Percentiles rank a stretch among this genome's conserved stretches.
Conservation (phyloP, 2,113 vertebrate genomes). For the Hepsetus odoe region DNA sequence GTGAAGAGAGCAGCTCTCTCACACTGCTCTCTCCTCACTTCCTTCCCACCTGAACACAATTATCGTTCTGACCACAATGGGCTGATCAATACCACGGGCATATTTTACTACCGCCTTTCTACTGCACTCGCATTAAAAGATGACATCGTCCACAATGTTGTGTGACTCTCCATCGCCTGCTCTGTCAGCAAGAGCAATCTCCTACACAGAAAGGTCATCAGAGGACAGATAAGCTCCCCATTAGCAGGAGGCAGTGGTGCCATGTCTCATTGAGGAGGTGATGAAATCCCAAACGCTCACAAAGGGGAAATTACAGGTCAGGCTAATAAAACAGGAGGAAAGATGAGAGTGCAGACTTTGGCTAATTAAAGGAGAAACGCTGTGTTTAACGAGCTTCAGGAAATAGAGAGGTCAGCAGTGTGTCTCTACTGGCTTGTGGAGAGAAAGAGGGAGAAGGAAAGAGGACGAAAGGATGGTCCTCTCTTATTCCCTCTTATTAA, state of each 20-base stretch:
- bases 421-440: not conserved
- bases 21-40: too few species aligned
- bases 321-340: conserved; percentile 14
- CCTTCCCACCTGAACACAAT: too few species aligned
- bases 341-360: not conserved
- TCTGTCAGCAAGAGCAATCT: not conserved
- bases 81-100: too few species aligned
- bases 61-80: not conserved
- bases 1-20: too few species aligned
- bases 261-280: not conserved
- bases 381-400: conserved; percentile 19
- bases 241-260: not conserved
- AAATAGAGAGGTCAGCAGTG: conserved; percentile 8
- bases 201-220: not conserved
- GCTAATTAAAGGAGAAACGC: conserved; percentile 23
- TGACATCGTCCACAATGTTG: not conserved
- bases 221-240: conserved; percentile 1
- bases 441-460: too few species aligned
- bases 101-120: not conserved
- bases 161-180: not conserved
- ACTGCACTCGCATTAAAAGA: not conserved
- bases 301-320: conserved; percentile 14
- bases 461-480: too few species aligned
- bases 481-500: too few species aligned
- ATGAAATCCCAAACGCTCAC: conserved; percentile 9